A percentile compares a stretch with the other conserved stretches of the same genome.
phyloP scores from a whole-genome alignment of 1,140 invertebrate species.

The Calliopsis andreniformis region DNA sequence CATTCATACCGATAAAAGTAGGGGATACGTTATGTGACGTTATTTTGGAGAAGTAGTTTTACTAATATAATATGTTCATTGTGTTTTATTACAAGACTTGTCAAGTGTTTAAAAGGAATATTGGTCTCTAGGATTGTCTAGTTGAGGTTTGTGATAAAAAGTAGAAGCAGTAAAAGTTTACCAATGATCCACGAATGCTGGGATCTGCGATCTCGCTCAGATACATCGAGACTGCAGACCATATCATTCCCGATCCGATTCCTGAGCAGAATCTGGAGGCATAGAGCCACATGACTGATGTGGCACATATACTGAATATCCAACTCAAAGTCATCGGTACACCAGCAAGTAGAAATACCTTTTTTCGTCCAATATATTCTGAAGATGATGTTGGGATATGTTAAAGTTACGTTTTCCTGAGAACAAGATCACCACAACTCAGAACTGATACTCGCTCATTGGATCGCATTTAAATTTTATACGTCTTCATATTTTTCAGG shows the following conservation, averaged over 20 bases:
- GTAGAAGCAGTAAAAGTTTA: conserved; percentile 71
- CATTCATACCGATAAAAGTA: neutral
- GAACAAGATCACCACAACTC: conserved; percentile 68
- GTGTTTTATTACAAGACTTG: no score
- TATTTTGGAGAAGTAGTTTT: neutral
- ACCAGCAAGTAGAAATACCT: conserved; percentile 78
- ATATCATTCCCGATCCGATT: conserved; percentile 81
- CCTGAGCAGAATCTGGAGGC: conserved; percentile 82
- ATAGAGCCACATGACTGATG: conserved; percentile 75
- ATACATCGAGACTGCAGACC: conserved; percentile 80
- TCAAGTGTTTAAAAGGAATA: no score
- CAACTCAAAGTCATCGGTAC: conserved; percentile 82
- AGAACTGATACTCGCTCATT: conserved; percentile 27
- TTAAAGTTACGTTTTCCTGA: conserved; percentile 57
- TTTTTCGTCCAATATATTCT: conserved; percentile 82
- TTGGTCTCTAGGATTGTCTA: neutral
- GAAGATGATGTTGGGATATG: conserved; percentile 64
- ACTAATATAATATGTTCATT: no score
- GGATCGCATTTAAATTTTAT: neutral
- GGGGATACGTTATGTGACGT: neutral
- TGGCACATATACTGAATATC: conserved; percentile 78
- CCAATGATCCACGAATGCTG: conserved; percentile 83
- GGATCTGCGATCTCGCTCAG: conserved; percentile 83
- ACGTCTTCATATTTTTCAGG: neutral
- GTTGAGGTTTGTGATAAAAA: no score